These are phyloP conservation scores for Oeneis ivallda DNA, from an alignment of 2,888 invertebrate species.

Conservation along the genomic window DNA sequence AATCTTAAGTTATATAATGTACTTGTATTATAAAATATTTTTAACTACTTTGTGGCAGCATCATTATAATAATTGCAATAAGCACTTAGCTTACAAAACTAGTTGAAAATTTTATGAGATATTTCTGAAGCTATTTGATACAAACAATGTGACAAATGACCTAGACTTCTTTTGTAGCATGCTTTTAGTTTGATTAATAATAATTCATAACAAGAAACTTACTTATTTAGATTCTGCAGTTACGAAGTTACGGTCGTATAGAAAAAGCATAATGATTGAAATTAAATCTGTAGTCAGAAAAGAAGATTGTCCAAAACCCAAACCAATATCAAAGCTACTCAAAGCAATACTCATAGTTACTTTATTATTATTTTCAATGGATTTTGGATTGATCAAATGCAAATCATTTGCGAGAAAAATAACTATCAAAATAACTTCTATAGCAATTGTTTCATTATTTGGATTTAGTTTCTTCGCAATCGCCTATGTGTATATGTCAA, in stretches of 20 bases:
- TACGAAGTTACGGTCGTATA: background rate
- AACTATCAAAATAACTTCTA: background rate
- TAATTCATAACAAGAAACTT: background rate
- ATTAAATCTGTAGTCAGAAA: background rate
- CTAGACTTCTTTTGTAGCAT: too few relatives aligned
- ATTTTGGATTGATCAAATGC: conserved; percentile 19
- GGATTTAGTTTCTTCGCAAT: background rate
- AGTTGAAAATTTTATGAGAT: background rate
- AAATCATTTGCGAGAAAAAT: conserved; percentile 8
- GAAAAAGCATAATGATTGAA: conserved; percentile 6
- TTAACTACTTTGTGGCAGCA: too few relatives aligned
- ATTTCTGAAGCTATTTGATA: background rate
- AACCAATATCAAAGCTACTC: conserved; percentile 10
- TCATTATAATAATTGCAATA: background rate
- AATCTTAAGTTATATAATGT: too few relatives aligned
- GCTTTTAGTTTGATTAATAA: too few relatives aligned
- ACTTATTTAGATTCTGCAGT: background rate
- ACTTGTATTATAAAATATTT: too few relatives aligned
- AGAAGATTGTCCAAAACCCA: background rate
- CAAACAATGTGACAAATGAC: too few relatives aligned
- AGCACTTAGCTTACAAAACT: conserved; percentile 2
- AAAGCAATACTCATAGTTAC: background rate
- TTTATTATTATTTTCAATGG: conserved; percentile 14
- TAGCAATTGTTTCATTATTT: background rate
- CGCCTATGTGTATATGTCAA: background rate